phyloP scores from a whole-genome alignment of 2,797 vertebrate species.

The Diceros bicornis region DNA sequence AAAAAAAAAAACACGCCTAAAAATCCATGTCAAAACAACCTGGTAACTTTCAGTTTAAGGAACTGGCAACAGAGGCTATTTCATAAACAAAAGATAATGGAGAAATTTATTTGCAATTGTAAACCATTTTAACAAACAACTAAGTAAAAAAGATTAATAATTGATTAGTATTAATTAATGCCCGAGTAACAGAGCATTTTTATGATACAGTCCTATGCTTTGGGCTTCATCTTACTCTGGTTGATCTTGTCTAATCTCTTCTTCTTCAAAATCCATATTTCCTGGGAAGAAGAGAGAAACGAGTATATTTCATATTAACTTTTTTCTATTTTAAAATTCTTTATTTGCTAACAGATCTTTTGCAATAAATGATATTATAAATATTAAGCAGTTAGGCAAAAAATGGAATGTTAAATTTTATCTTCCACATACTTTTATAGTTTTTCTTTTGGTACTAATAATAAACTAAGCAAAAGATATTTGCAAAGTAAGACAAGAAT shows the following conservation, averaged over 20 bases:
- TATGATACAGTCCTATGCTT: fast-evolving
- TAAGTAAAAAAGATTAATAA: too few species aligned
- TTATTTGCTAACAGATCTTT: background rate
- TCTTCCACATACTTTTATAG: background rate
- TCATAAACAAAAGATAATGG: background rate
- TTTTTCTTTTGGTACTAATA: background rate
- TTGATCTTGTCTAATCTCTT: background rate
- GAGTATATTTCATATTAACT: background rate
- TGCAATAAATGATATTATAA: background rate
- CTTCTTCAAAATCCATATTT: slow-evolving; percentile 52
- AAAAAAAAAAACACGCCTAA: background rate
- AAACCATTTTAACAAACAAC: background rate
- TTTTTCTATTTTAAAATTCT: background rate
- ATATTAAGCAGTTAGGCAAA: background rate
- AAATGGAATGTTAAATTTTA: background rate
- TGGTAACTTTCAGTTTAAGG: background rate
- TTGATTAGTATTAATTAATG: fast-evolving
- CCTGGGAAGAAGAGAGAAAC: background rate
- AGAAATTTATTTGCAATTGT: slow-evolving; percentile 25
- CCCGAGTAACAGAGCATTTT: fast-evolving
- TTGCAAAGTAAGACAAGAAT: background rate
- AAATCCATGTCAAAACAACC: background rate
- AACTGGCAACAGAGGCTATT: background rate
- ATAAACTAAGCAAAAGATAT: background rate
- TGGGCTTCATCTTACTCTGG: background rate